Conservation (phyloP, 2,113 vertebrate species). For the Centrocercus urophasianus region DNA sequence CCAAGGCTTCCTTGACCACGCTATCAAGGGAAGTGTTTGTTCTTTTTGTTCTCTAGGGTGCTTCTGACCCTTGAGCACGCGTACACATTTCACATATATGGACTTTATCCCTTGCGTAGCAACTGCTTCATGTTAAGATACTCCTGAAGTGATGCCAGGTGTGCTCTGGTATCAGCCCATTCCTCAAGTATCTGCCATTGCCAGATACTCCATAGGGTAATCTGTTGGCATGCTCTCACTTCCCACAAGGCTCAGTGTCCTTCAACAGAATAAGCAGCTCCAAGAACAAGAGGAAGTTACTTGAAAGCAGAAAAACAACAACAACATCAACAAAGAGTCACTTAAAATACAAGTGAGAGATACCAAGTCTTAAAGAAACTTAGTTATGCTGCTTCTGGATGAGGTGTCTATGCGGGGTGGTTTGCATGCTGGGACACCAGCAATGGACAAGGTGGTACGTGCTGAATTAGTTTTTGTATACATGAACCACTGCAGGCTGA, state of each 20-base stretch:
- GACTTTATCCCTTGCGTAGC: fast-evolving
- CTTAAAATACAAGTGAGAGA: background rate
- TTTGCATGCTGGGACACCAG: background rate
- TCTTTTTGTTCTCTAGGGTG: background rate
- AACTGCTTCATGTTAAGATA: background rate
- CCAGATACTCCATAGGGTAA: background rate
- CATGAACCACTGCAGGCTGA: fast-evolving
- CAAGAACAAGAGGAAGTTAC: background rate
- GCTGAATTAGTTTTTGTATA: fast-evolving
- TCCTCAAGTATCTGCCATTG: background rate
- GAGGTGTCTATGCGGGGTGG: background rate
- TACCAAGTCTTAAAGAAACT: background rate
- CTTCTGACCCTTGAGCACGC: background rate
- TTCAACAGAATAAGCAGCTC: background rate
- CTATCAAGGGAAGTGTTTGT: background rate
- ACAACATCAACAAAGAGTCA: background rate
- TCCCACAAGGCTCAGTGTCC: background rate
- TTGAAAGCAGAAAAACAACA: background rate
- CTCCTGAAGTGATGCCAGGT: background rate
- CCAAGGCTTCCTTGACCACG: background rate
- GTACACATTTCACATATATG: background rate
- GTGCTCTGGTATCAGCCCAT: constrained; percentile 8
- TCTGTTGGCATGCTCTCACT: background rate
- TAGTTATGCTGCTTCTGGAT: background rate
- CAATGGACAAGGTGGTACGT: fast-evolving